A percentile compares a stretch with the other conserved stretches of the same genome.
phyloP scores from a whole-genome alignment of 2,888 invertebrate genomes.

The Platycheirus albimanus region DNA sequence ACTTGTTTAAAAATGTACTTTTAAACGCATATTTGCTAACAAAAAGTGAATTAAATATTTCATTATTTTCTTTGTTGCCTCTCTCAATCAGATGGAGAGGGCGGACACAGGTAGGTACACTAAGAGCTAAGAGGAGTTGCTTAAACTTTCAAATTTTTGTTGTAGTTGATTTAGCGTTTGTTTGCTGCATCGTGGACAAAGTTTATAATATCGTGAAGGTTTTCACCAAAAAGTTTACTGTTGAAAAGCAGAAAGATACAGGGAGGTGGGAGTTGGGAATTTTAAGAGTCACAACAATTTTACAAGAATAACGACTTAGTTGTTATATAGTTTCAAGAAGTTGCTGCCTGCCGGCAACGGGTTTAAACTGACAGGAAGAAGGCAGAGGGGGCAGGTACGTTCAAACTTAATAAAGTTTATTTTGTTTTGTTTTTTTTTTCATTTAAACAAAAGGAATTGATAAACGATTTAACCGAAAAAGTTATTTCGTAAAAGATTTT shows the following conservation, averaged over 20 bases:
- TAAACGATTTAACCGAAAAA: conserved; percentile 25
- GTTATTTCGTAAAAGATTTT: background rate
- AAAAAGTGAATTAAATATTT: conserved; percentile 59
- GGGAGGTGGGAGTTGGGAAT: background rate
- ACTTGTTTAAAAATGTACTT: conserved; percentile 8
- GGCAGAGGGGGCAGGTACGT: background rate
- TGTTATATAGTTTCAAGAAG: conserved; percentile 11
- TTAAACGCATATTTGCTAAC: conserved; percentile 32
- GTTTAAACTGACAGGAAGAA: background rate
- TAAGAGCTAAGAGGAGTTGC: background rate
- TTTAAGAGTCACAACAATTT: conserved; percentile 10
- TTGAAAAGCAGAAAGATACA: background rate
- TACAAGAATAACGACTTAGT: background rate
- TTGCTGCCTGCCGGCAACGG: background rate
- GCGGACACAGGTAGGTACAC: background rate
- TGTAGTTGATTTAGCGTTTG: conserved; percentile 2
- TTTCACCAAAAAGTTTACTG: background rate
- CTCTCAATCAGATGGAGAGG: background rate
- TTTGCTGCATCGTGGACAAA: conserved; percentile 10
- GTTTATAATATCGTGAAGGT: conserved; percentile 26
- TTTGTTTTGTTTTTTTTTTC: background rate
- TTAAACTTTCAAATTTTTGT: conserved; percentile 13
- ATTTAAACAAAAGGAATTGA: conserved; percentile 12
- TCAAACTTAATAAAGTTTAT: background rate
- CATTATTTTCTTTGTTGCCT: conserved; percentile 3